Base-by-base conservation (phyloP, 2,797 vertebrate species). In the Sebastiscus tertius region DNA sequence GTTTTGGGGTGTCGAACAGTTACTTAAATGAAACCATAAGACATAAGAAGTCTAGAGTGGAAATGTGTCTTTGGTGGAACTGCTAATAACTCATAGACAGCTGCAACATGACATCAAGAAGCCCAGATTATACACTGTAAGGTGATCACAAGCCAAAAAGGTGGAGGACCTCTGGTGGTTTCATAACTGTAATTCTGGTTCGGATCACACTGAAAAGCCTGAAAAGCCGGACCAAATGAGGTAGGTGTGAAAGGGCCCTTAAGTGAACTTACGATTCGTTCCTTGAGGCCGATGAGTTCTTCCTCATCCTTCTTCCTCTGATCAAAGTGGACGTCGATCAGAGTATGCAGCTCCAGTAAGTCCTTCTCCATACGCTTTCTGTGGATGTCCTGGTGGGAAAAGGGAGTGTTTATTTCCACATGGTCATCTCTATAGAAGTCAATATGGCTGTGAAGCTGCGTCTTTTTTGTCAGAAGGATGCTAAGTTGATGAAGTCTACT, bases 331-430 rank as follows among this genome's bases (percentile, higher is more conserved):
- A 93, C 97, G 0, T 98, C 97, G 2, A 98, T 98, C 84, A 98
- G 95, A 0, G 97, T 97, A 85, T 98, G 97, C 61, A 98, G 94
- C 93, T 98, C 97, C 87, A 96, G 77, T 29, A 98, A 90, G 59
- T 98, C 97, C 72, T 98, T 98, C 90, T 98, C 97, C 97, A 97
- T 98, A 24, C 97, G 95, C 92, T 98, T 98, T 24, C 97, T 95
- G 92, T 98, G 97, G 89, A 98, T 98, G 93, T 98, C 97, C 97
- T 98, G 39, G 5, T 26, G 55, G n/a, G 20, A 20, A 46, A 46
- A 46, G 42, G 8, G 2, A 39, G 5, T 39, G 36, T 39, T 42
- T 46, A 46, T 46, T 18, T 46, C 42, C 42, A 18, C 42, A 46
- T 20, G 1, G 42, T 46, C 42, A 46, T 46, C 1, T 1, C 42